Evolutionary conservation across 2,797 vertebrate genomes (phyloP).

Genomic region (Melanotaenia parkinsoni): DNA sequence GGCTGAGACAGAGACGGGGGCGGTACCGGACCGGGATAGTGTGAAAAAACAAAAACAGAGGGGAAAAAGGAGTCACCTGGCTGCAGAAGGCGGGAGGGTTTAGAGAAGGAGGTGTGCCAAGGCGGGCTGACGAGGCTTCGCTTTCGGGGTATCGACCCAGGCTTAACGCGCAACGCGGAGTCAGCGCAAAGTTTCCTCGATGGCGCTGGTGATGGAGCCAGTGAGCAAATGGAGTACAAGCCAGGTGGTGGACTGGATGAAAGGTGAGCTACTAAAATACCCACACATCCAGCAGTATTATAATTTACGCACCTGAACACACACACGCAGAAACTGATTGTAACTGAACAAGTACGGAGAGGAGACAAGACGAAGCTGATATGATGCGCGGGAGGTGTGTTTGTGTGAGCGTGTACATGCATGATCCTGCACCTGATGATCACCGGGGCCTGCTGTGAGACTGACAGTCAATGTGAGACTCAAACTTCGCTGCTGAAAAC

Average conservation of each 20-base stretch:
- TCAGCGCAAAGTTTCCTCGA: slow-evolving; percentile 82
- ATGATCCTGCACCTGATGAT: slow-evolving; percentile 71
- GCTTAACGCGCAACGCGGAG: slow-evolving; percentile 55
- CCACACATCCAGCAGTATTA: neutral
- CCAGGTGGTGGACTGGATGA: slow-evolving; percentile 99
- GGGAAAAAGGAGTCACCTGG: slow-evolving; percentile 55
- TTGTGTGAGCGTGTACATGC: slow-evolving; percentile 34
- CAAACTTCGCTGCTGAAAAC: slow-evolving; percentile 42
- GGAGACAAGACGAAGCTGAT: slow-evolving; percentile 24
- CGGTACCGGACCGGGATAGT: slow-evolving; percentile 34
- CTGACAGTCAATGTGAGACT: too few species aligned
- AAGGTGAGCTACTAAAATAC: slow-evolving; percentile 81
- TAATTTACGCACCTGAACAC: neutral
- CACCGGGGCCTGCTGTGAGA: slow-evolving; percentile 48
- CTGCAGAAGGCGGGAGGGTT: slow-evolving; percentile 24
- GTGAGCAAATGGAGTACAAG: slow-evolving; percentile 97
- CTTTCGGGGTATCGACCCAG: slow-evolving; percentile 30
- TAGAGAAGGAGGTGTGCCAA: slow-evolving; percentile 23
- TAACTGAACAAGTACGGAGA: slow-evolving; percentile 17
- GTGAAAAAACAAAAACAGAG: neutral
- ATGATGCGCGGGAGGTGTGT: slow-evolving; percentile 53
- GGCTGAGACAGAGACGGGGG: slow-evolving; percentile 29
- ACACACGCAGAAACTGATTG: slow-evolving; percentile 1
- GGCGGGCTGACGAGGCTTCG: slow-evolving; percentile 21
- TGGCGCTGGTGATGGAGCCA: slow-evolving; percentile 98